A percentile compares a stretch with the other conserved stretches of the same genome.
Conservation (phyloP, 2,888 invertebrate species). For the Microctonus brassicae region DNA sequence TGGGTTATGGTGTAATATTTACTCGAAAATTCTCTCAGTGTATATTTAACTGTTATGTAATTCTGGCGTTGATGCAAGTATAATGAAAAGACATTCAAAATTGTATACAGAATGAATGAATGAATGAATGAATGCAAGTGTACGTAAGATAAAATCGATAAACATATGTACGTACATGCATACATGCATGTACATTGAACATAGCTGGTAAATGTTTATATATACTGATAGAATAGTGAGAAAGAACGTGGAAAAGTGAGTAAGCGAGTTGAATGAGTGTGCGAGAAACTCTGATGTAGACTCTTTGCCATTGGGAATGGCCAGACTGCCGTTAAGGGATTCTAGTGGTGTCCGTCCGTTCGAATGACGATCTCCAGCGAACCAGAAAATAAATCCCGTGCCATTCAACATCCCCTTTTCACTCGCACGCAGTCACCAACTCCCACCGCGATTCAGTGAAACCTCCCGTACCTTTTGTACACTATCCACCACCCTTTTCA, state of each 20-base stretch:
- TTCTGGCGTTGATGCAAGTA: too few species aligned
- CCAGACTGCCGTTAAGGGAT: slow-evolving; percentile 56
- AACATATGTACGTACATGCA: too few species aligned
- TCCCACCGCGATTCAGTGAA: slow-evolving; percentile 26
- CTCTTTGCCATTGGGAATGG: slow-evolving; percentile 51
- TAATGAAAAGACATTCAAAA: neutral
- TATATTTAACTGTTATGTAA: too few species aligned
- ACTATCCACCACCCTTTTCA: too few species aligned
- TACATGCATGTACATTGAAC: neutral
- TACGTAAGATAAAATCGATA: neutral
- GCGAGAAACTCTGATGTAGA: slow-evolving; percentile 33
- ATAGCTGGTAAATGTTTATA: too few species aligned
- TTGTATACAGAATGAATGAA: neutral
- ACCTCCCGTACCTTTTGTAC: neutral
- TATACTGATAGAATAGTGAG: too few species aligned
- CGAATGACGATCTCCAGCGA: slow-evolving; percentile 60
- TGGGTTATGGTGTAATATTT: too few species aligned
- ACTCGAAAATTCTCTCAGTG: too few species aligned
- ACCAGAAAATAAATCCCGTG: slow-evolving; percentile 59
- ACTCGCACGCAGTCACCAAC: slow-evolving; percentile 31
- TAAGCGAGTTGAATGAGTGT: neutral
- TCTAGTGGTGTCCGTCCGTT: slow-evolving; percentile 58
- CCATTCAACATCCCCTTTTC: slow-evolving; percentile 15
- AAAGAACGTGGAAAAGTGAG: slow-evolving; percentile 3
- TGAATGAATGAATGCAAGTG: neutral